phyloP scores from a whole-genome alignment of 2,888 invertebrate species.

The Lochmaea crataegi region DNA sequence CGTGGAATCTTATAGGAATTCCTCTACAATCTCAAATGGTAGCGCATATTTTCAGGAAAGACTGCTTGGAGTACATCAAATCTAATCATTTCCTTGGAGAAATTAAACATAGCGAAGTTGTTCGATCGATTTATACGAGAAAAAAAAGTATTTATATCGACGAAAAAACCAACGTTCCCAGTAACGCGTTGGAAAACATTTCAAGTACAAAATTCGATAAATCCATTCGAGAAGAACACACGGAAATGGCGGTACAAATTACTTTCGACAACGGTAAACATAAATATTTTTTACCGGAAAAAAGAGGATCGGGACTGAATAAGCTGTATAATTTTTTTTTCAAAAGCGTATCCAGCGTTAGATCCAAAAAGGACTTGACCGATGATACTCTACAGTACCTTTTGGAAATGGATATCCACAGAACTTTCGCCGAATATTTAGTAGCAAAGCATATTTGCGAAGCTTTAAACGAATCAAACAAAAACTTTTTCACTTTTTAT shows the following conservation, averaged over 20 bases:
- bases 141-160: conserved; percentile 22
- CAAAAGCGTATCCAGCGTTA: no score
- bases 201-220: conserved; percentile 3
- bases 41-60: conserved; percentile 22
- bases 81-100: neutral
- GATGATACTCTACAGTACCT: no score
- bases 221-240: conserved; percentile 3
- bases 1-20: conserved; percentile 10
- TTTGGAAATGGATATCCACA: no score
- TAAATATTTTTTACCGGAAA: neutral
- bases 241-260: conserved; percentile 11
- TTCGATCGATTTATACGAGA: conserved; percentile 22
- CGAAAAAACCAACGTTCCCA: conserved; percentile 14
- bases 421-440: no score
- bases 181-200: neutral
- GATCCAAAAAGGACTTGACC: no score
- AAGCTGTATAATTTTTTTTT: neutral
- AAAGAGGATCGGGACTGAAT: neutral
- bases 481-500: no score
- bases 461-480: no score
- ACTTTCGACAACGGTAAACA: no score
- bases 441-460: no score
- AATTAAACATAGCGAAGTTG: conserved; percentile 6
- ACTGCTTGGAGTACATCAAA: conserved; percentile 15
- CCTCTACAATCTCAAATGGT: conserved; percentile 26